Base-by-base conservation (phyloP, 2,888 invertebrate genomes). In the Subacronicta megacephala region DNA sequence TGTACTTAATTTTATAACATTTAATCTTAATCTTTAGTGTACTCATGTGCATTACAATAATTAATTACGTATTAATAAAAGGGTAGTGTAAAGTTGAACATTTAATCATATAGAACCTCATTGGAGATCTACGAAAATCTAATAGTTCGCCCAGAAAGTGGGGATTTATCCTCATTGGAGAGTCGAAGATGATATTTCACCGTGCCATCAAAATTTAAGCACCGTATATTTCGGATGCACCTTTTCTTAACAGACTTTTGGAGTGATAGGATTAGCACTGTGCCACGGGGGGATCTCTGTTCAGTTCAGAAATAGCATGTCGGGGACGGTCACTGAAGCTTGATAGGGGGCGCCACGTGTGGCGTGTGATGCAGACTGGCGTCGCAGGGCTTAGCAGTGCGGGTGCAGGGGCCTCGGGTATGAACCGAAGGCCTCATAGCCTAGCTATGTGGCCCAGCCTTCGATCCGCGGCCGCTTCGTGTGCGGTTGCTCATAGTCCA, bases 391-490 rank as follows among this genome's bases (percentile, higher is more conserved):
- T 81, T 89, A 94, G 91, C 93, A 93, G 93, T 94, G 94, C 89
- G 93, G 94, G 83, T 93, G 92, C 69, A 94, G 81, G 80, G 93
- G 93, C 93, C 91, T 92, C 84, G 93, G 91, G 82, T 90, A 92
- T 57, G 89, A 74, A 65, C 93, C 94, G 89, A 90, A 94, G 93
- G 90, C 93, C 90, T 93, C 92, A 66, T 87, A 83, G 90, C 89
- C 88, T 89, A 92, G 96, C 97, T 97, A 98, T 96, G 98, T 97
- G 90, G 97, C 96, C 98, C 99, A 99, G 64, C 97, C 97, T 87
- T 98, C 98, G 87, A 98, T 96, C 90, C 98, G 96, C 82, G 97
- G 96, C 87, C 98, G 96, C 94, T 99, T 99, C 90, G 97, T 87
- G 83, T 95, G 95, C 55, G 93, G 92, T 88, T 95, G 94, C 77